phyloP scores from a whole-genome alignment of 2,113 vertebrate genomes.

The Hemichromis elongatus region DNA sequence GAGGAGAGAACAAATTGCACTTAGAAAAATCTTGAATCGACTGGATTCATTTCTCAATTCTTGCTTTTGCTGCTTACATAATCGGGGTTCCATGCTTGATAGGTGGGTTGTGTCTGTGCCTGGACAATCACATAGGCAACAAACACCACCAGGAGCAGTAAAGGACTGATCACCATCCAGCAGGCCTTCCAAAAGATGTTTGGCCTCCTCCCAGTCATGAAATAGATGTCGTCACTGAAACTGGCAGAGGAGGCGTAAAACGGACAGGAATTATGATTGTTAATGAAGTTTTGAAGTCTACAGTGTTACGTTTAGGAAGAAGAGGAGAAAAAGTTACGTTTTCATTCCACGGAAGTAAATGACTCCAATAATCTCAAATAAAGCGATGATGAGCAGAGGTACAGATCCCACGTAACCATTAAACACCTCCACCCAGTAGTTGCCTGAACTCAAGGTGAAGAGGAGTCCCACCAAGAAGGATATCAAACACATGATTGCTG shows the following conservation, averaged over 20 bases:
- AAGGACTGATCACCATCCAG: conserved; percentile 82
- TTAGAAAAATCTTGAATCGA: neutral
- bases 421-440: conserved; percentile 91
- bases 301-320: neutral
- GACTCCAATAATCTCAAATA: conserved; percentile 80
- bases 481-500: conserved; percentile 74
- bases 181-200: conserved; percentile 80
- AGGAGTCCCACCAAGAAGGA: conserved; percentile 74
- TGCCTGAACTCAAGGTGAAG: conserved; percentile 83
- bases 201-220: conserved; percentile 82
- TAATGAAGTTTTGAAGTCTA: neutral
- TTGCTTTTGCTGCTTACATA: conserved; percentile 68
- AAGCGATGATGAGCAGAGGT: conserved; percentile 81
- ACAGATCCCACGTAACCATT: conserved; percentile 80
- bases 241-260: conserved; percentile 51
- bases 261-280: neutral
- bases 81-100: conserved; percentile 81
- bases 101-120: conserved; percentile 59
- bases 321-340: conserved; percentile 61
- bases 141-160: conserved; percentile 78
- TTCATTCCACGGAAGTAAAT: conserved; percentile 78
- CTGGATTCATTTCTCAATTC: neutral
- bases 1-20: neutral
- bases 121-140: conserved; percentile 74
- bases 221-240: conserved; percentile 80